Evolutionary conservation across 2,888 invertebrate species (phyloP).

Genomic region (Arctia plantaginis): DNA sequence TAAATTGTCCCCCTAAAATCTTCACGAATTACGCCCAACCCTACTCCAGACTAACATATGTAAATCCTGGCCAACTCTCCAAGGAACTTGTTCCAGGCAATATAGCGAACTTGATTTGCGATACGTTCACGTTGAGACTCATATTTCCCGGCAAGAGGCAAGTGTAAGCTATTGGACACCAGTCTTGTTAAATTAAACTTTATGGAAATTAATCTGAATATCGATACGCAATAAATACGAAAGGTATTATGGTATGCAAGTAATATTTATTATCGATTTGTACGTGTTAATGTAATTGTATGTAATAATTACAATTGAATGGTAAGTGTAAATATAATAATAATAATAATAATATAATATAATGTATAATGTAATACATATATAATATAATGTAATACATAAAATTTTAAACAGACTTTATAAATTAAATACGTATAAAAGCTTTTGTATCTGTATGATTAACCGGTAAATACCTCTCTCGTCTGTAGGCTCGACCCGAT

Average conservation of each 20-base stretch:
- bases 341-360: too few species aligned
- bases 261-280: background rate
- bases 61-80: slow-evolving; percentile 58
- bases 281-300: too few species aligned
- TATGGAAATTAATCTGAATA: slow-evolving; percentile 11
- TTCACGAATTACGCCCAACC: background rate
- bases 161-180: slow-evolving; percentile 50
- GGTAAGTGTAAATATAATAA: too few species aligned
- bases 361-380: too few species aligned
- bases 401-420: background rate
- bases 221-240: background rate
- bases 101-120: slow-evolving; percentile 79
- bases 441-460: background rate
- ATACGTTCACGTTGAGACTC: slow-evolving; percentile 74
- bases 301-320: too few species aligned
- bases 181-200: slow-evolving; percentile 39
- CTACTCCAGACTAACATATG: slow-evolving; percentile 44
- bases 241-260: background rate
- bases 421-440: background rate
- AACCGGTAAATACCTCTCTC: too few species aligned
- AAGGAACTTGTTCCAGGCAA: slow-evolving; percentile 59
- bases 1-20: slow-evolving; percentile 41
- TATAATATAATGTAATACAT: too few species aligned
- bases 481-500: too few species aligned
- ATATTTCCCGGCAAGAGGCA: slow-evolving; percentile 69